Evolutionary conservation across 2,888 invertebrate species (phyloP), one percentile per base, ranked within the genome.

Genomic region (Cantharis rustica): DNA sequence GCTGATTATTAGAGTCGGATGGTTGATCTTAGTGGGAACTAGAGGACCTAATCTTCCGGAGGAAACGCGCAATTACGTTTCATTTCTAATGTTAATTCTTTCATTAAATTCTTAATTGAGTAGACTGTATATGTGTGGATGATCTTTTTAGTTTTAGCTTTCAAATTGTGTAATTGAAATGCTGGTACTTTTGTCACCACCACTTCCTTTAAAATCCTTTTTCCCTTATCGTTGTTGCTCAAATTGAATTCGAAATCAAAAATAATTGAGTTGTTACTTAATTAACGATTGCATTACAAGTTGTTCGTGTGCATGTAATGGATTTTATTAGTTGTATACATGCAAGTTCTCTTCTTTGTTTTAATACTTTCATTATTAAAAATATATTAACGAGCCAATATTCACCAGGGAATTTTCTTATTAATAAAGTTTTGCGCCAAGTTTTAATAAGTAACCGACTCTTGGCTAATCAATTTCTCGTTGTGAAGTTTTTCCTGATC

Each of bases 71-170:
- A 70, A 74, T 74, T 74, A 74, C 70, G 69, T 31, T 74, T 74
- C 70, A 69, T 68, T 74, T 74, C 70, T 74, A 64, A 74, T 74
- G 69, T 74, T 74, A 74, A 74, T 74, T 69, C 69, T 47, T 74
- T 70, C 69, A 74, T 74, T 74, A 74, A 31, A 74, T 69, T 74
- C 73, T 73, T 73, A 73, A 73, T 73, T 73, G 73, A 69, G 68
- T 63, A 61, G 68, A 73, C 63, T 73, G 27, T 72, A 63, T 71
- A 20, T 72, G 63, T 16, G 16, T 61, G 47, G 47, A 72, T 31
- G 64, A 31, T 61, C 31, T 62, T 47, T 47, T 47, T 47, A 47
- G 47, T 47, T 47, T 47, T 47, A 47, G 47, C n/a, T 47, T 47
- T 47, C n/a, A 47, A 47, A 47, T 47, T 47, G n/a, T 47, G 47